Base-by-base conservation (phyloP, 2,888 invertebrate genomes). In the Abrostola tripartita region DNA sequence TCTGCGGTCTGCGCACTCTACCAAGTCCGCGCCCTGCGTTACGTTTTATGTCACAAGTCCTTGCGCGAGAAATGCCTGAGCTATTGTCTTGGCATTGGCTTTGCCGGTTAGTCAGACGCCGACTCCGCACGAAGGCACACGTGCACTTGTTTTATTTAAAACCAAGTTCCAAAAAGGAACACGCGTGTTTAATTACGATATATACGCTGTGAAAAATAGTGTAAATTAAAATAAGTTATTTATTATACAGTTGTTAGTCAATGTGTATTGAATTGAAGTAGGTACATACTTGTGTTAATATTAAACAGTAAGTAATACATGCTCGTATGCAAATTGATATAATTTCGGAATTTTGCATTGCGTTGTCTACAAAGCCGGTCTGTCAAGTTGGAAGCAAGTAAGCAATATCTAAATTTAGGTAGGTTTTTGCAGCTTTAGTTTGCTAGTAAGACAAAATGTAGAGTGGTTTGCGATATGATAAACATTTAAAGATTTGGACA, bases 41-140 rank as follows among this genome's bases (percentile, higher is more conserved):
- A 85, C 82, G 84, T 85, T 82, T 79, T 86, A 82, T 86, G 86
- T 86, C 85, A 86, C 85, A 86, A 87, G 89, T 89, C 89, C 88
- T 90, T 89, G 85, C 83, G 83, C 65, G 74, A 76, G 75, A 81
- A 81, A 76, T 76, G 76, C 76, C 78, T 71, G 52, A 78, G 75
- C 72, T 75, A 74, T 78, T 79, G 76, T 81, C 80, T 82, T 82
- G 79, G 85, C 84, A 84, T 81, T 82, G 83, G 68, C 67, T 81
- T 82, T 83, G 68, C 67, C 70, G 74, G 73, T 44, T 89, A 91
- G 91, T 91, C 76, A 73, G 81, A 74, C 73, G 63, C 74, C 74
- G 68, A 71, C 71, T 62, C 53, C 74, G 80, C 68, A 71, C 66
- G 65, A 75, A 53, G 74, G 42, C 60, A 69, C 81, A 83, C 79